Evolutionary conservation across 2,888 invertebrate species (phyloP), one percentile per base, ranked within the genome.

Genomic region (Anodontia alba): DNA sequence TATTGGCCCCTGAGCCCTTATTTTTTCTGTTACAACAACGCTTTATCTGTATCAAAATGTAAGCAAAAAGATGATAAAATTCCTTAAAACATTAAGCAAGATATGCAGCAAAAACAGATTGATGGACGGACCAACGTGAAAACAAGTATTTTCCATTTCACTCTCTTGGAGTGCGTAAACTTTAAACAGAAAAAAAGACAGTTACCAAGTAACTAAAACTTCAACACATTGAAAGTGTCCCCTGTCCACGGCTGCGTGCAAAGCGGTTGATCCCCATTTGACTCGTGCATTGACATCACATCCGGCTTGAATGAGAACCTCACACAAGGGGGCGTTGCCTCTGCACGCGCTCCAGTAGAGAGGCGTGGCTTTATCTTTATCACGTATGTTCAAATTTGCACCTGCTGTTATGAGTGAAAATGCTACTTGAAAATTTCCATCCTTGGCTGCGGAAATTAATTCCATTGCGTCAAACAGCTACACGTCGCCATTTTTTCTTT

Each of bases 261-360:
- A 77, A 0, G 91, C 84, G 0, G 92, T 91, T 10, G 90, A 89
- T 0, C 91, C 91, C 90, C 90, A 91, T 33, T 80, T 85, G n/a
- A 90, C 90, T 17, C 83, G 76, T 1, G 90, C 86, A 46, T 90
- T 88, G 66, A 90, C 82, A 78, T 90, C 89, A 88, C 90, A 80
- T 75, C 89, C 88, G 38, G 87, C 87, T 33, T 86, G 70, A 31
- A 92, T 72, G 8, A 92, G 81, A 15, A 81, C 76, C 51, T 81
- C 71, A 66, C 90, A 87, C 70, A 91, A 85, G 3, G 80, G 43
- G 26, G 71, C 67, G 62, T 91, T 78, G 8, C 91, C 92, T 20
- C 90, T 87, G 72, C 91, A 91, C 12, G 90, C 89, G 66, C 89
- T 87, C 90, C 90, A 91, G 80, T 90, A 91, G 5, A 92, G 80